phyloP scores from a whole-genome alignment of 2,797 vertebrate genomes.

The Cossypha dichroa region DNA sequence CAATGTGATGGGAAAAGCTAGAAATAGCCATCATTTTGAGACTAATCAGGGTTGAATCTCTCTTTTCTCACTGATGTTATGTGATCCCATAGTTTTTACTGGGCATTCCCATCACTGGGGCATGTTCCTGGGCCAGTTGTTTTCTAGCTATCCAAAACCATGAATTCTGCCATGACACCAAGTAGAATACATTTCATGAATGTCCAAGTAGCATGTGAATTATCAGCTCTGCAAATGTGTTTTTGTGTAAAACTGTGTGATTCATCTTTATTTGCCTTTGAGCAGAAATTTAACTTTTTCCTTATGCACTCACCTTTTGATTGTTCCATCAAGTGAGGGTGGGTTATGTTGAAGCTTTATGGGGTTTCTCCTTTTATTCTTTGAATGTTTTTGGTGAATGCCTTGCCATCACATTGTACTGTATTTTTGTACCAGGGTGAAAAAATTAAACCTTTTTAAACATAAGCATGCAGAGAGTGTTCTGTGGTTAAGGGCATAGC shows the following conservation, averaged over 20 bases:
- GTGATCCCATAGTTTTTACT: conserved; percentile 2
- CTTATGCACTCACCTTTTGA: conserved; percentile 43
- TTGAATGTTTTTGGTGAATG: conserved; percentile 68
- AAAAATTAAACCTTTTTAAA: conserved; percentile 68
- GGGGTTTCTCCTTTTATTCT: conserved; percentile 42
- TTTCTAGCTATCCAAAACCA: conserved; percentile 9
- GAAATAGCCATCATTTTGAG: not conserved
- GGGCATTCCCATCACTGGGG: not conserved
- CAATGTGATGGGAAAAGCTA: not conserved
- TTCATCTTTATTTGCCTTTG: conserved; percentile 49
- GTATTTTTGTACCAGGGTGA: conserved; percentile 80
- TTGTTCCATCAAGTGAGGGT: conserved; percentile 44
- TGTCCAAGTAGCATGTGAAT: conserved; percentile 56
- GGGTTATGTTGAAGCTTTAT: conserved; percentile 39
- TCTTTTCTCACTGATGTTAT: not conserved
- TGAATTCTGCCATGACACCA: conserved; percentile 1
- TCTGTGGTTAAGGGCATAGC: not conserved
- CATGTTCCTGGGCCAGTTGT: conserved; percentile 9
- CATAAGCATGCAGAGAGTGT: not conserved
- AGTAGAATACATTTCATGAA: conserved; percentile 21
- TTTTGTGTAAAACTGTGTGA: conserved; percentile 23
- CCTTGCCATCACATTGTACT: conserved; percentile 76
- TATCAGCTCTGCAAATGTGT: conserved; percentile 24
- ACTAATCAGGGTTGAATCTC: not conserved
- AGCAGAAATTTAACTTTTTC: not conserved